These are phyloP conservation scores for Noctuana brunneofusca DNA, from an alignment of 2,888 invertebrate genomes.

Conservation along the genomic window DNA sequence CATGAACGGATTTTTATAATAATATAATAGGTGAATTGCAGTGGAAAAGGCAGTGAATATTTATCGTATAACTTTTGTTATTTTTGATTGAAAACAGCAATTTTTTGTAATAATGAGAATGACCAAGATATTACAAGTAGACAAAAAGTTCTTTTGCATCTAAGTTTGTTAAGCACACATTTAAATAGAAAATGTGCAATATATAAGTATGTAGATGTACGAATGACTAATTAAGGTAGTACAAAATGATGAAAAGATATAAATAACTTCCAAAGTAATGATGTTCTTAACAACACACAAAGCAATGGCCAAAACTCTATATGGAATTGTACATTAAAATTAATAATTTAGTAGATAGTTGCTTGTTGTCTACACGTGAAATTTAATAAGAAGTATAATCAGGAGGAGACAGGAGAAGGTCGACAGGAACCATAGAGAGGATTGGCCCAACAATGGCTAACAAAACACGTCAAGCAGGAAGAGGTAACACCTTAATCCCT, in stretches of 20 bases:
- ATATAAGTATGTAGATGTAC: no score
- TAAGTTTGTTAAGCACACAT: no score
- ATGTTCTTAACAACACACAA: conserved; percentile 51
- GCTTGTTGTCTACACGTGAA: conserved; percentile 28
- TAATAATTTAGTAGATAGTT: conserved; percentile 10
- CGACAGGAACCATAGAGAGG: conserved; percentile 74
- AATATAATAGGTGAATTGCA: no score
- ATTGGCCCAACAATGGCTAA: conserved; percentile 73
- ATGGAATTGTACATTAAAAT: conserved; percentile 49
- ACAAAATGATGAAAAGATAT: neutral
- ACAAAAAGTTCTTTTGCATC: no score
- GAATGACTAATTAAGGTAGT: no score
- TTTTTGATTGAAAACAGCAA: no score
- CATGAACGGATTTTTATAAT: neutral
- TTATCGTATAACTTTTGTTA: no score
- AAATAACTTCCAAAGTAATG: neutral
- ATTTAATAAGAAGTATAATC: conserved; percentile 9
- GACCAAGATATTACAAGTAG: no score
- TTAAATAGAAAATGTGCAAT: no score
- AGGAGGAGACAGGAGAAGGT: conserved; percentile 41
- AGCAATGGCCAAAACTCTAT: conserved; percentile 78
- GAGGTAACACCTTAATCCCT: conserved; percentile 61
- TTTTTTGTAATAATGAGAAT: no score
- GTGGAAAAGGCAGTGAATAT: neutral
- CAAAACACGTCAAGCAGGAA: conserved; percentile 52